phyloP scores from a whole-genome alignment of 2,888 invertebrate genomes.

The Biston stratarius region DNA sequence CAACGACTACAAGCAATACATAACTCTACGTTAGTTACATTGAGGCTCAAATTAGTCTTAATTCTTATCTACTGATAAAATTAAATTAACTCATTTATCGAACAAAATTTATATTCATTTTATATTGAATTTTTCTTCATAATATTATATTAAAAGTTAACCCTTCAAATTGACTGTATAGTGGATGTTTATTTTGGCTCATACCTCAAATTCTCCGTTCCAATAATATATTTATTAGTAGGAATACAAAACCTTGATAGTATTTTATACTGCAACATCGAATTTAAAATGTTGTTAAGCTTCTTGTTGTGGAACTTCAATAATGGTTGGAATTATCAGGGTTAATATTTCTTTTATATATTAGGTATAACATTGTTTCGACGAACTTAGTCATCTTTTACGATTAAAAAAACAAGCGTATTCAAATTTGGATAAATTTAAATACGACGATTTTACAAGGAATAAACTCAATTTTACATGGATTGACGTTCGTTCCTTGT shows the following conservation, averaged over 20 bases:
- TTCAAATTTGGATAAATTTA: slow-evolving; percentile 3
- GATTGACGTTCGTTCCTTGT: too few relatives aligned
- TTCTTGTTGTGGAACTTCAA: slow-evolving; percentile 77
- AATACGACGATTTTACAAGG: too few relatives aligned
- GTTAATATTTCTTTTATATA: slow-evolving; percentile 78
- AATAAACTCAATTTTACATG: too few relatives aligned
- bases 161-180: neutral
- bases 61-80: slow-evolving; percentile 65
- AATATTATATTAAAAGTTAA: neutral
- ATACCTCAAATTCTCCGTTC: slow-evolving; percentile 4
- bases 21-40: slow-evolving; percentile 61
- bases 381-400: slow-evolving; percentile 50
- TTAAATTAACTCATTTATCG: slow-evolving; percentile 37
- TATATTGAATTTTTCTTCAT: neutral
- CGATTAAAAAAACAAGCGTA: slow-evolving; percentile 1
- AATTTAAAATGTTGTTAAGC: slow-evolving; percentile 82
- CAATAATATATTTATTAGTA: slow-evolving; percentile 60
- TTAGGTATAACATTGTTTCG: slow-evolving; percentile 54
- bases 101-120: slow-evolving; percentile 6
- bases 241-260: slow-evolving; percentile 65
- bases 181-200: slow-evolving; percentile 10
- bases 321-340: slow-evolving; percentile 84
- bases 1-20: slow-evolving; percentile 79
- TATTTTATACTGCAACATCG: slow-evolving; percentile 78
- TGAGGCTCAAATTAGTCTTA: slow-evolving; percentile 79